Evolutionary conservation across 2,113 vertebrate species (phyloP).

Genomic region (Mobula birostris): DNA sequence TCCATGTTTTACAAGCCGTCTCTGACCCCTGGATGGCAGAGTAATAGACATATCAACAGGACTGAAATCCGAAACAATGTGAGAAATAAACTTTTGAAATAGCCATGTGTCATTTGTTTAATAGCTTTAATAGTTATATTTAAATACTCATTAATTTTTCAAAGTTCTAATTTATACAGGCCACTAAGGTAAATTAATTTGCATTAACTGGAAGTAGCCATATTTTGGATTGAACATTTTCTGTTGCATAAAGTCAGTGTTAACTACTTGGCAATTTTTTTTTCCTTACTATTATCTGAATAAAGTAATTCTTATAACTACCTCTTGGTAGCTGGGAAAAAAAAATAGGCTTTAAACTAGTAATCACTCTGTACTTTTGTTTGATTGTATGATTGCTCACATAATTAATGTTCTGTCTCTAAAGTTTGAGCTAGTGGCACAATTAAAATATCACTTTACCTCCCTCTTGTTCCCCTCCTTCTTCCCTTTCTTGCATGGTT

Average conservation of each 20-base stretch:
- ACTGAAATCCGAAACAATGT: slow-evolving; percentile 40
- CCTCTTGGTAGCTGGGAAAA: background rate
- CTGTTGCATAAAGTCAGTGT: background rate
- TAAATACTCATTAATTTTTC: background rate
- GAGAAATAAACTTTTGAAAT: background rate
- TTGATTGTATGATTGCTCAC: background rate
- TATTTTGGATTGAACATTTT: background rate
- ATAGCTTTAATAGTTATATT: background rate
- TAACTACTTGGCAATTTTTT: background rate
- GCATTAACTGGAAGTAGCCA: background rate
- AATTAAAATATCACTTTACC: background rate
- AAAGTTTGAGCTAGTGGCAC: background rate
- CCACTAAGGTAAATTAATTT: background rate
- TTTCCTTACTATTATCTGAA: background rate
- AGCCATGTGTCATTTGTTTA: background rate
- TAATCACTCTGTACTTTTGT: background rate
- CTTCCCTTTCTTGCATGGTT: no score
- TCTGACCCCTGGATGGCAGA: slow-evolving; percentile 64
- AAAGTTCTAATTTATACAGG: background rate
- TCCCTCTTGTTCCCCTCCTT: no score
- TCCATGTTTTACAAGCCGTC: slow-evolving; percentile 82
- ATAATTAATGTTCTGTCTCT: background rate
- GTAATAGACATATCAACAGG: slow-evolving; percentile 60
- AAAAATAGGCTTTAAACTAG: background rate
- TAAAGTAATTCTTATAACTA: background rate